These are phyloP conservation scores for Lasioglossum albipes DNA, from an alignment of 1,140 invertebrate genomes.

Conservation along the genomic window DNA sequence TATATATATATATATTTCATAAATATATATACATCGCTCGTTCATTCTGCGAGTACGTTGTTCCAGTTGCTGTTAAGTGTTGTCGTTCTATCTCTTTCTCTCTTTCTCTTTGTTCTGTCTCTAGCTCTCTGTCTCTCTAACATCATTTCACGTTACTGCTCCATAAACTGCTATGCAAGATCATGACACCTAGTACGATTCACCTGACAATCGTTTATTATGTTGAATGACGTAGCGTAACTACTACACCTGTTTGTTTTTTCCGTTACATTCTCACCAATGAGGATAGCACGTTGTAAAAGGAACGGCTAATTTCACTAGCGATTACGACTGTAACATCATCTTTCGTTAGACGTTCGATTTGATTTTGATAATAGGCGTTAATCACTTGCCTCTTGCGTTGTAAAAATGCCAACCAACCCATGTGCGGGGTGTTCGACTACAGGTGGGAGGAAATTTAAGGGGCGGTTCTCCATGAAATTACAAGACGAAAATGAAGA, in stretches of 20 bases:
- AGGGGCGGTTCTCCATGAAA: no score
- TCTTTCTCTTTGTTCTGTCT: constrained; percentile 15
- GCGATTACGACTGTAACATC: neutral
- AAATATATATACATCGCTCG: constrained; percentile 12
- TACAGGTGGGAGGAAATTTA: no score
- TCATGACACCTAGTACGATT: constrained; percentile 44
- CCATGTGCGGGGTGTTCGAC: no score
- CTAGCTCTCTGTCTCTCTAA: constrained; percentile 28
- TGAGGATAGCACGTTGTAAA: neutral
- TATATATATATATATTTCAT: no score
- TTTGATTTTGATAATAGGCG: neutral
- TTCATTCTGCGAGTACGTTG: constrained; percentile 35
- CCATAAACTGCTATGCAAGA: constrained; percentile 52
- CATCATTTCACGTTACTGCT: constrained; percentile 32
- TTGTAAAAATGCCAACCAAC: neutral
- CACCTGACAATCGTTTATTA: constrained; percentile 28
- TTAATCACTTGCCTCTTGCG: neutral
- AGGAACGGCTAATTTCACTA: neutral
- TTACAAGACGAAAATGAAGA: no score
- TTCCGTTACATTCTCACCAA: neutral
- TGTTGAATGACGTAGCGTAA: constrained; percentile 45
- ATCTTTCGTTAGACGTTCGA: neutral
- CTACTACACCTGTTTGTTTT: constrained; percentile 5
- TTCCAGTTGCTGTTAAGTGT: constrained; percentile 53
- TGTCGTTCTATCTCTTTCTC: neutral